Percentiles rank a stretch among this genome's conserved stretches.
Evolutionary conservation across 2,888 invertebrate genomes (phyloP).

Genomic region (Resseliella maxima): DNA sequence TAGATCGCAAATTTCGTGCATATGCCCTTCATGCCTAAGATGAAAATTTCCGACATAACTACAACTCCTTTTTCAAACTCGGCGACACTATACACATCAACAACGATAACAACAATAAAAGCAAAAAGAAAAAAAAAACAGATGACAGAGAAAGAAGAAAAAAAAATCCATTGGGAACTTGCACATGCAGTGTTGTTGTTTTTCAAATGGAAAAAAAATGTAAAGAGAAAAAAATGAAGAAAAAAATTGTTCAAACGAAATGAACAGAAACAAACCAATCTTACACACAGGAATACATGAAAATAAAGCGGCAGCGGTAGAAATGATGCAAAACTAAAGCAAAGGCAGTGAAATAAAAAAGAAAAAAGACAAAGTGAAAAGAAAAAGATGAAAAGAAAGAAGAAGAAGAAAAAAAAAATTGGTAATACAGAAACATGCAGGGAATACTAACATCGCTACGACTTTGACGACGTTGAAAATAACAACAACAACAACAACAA

Average conservation of each 20-base stretch:
- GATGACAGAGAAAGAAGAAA: constrained; percentile 16
- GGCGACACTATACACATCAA: background rate
- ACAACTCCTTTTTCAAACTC: background rate
- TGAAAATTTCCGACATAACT: constrained; percentile 26
- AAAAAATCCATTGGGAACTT: constrained; percentile 37
- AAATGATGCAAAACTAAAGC: background rate
- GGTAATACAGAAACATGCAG: constrained; percentile 42
- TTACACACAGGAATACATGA: constrained; percentile 46
- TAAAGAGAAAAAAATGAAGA: background rate
- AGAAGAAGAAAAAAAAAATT: background rate
- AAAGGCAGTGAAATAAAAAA: background rate
- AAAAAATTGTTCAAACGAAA: constrained; percentile 23
- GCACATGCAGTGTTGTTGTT: background rate
- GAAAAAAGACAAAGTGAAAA: background rate
- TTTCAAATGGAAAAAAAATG: background rate
- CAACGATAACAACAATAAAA: background rate
- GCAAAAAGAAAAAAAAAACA: background rate
- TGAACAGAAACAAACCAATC: constrained; percentile 53
- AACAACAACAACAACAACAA: no score
- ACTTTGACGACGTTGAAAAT: constrained; percentile 45
- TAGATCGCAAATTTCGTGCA: constrained; percentile 25
- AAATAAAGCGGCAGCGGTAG: constrained; percentile 40
- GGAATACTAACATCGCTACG: constrained; percentile 18
- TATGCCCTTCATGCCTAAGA: background rate
- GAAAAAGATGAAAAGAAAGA: background rate